These are phyloP conservation scores for Oreonectes daqikongensis DNA, from an alignment of 2,797 vertebrate genomes.

Conservation along the genomic window DNA sequence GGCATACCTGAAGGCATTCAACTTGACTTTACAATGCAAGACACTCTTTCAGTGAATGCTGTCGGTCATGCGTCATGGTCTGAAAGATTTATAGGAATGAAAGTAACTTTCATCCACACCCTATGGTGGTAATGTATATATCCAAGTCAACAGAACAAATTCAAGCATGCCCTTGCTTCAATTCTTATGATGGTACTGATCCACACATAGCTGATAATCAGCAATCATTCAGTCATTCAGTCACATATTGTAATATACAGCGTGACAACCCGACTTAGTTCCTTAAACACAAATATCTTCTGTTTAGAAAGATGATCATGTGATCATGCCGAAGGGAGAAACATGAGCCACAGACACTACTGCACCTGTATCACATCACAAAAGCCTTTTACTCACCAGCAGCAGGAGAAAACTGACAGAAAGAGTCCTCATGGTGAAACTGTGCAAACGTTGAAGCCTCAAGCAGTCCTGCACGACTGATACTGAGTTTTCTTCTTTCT, in stretches of 20 bases:
- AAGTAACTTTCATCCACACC: neutral
- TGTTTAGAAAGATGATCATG: neutral
- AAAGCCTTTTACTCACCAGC: constrained; percentile 63
- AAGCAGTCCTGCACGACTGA: neutral
- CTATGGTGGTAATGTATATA: neutral
- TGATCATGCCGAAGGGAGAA: neutral
- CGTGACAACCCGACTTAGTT: neutral
- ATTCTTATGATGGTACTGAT: neutral
- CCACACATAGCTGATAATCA: neutral
- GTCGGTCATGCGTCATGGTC: neutral
- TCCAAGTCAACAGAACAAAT: neutral
- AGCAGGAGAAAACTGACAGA: constrained; percentile 45
- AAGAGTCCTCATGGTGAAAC: constrained; percentile 50
- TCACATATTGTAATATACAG: neutral
- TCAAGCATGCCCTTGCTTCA: neutral
- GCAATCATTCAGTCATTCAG: neutral
- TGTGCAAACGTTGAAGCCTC: neutral
- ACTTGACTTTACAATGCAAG: neutral
- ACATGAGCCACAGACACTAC: neutral
- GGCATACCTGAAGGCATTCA: neutral
- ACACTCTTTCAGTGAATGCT: neutral
- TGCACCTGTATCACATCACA: neutral
- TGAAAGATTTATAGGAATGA: neutral
- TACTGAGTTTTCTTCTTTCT: neutral
- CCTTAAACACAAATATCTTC: neutral